Base-by-base conservation (phyloP, 1,140 invertebrate species). In the Lordiphosa mommai region DNA sequence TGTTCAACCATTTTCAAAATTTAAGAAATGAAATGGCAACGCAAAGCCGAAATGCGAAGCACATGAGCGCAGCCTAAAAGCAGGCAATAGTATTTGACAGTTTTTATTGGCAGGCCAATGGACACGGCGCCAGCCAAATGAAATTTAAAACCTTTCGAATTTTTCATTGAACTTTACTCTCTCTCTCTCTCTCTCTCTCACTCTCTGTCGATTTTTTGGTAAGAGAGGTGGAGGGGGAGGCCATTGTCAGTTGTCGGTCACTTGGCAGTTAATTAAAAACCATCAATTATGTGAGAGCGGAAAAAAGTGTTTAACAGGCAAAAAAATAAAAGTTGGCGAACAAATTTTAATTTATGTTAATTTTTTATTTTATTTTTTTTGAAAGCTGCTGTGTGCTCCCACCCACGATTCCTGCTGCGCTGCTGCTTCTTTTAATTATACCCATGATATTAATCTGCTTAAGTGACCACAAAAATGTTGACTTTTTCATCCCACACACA, bases 391-490 rank as follows among this genome's bases (percentile, higher is more conserved):
- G 9, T 27, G 23, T 1, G 6, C 23, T 27, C 6, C 23, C 23
- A 27, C 51, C 47, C 57, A 55, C 33, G 41, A 60, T 40, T 57
- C 23, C 23, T 27, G 23, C 23, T 27, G 29, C 14, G 27, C 36
- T 10, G 57, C 47, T 59, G 71, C 76, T 82, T 80, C 77, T 82
- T 82, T 82, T 82, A 84, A 84, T 84, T 84, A 84, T 68, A 72
- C 72, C 72, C 77, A 70, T 84, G 77, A 85, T 85, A 84, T 84
- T 84, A 84, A 84, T 84, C 77, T 85, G 77, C 77, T 84, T 84
- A 84, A 84, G 77, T 84, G 77, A 85, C 77, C 77, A 85, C 79
- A 84, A 84, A 85, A 85, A 85, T 84, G 79, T 84, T 72, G 77
- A 82, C 77, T 84, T 61, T 64, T 40, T 16, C 44, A 16, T 40